phyloP scores from a whole-genome alignment of 2,888 invertebrate species.

The Chorisops tibialis region DNA sequence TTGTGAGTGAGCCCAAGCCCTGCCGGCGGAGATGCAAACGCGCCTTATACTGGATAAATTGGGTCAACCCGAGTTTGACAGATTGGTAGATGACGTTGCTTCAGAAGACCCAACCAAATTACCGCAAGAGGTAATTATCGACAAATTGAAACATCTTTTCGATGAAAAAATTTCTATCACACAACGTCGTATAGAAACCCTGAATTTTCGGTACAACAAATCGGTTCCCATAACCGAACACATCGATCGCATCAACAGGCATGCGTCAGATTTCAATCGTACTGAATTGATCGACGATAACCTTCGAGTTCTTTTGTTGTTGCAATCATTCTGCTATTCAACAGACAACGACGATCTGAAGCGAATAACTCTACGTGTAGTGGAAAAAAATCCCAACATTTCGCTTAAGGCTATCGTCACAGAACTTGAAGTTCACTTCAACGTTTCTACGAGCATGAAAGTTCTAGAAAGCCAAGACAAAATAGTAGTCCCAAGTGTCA shows the following conservation, averaged over 20 bases:
- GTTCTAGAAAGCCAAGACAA: too few species aligned
- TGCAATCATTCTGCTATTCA: conserved; percentile 2
- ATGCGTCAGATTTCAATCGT: neutral
- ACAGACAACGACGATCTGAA: conserved; percentile 1
- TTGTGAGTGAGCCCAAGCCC: neutral
- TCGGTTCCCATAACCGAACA: neutral
- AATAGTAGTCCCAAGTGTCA: too few species aligned
- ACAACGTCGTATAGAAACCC: neutral
- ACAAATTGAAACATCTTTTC: neutral
- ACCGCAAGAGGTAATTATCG: neutral
- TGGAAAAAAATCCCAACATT: neutral
- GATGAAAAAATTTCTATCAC: neutral
- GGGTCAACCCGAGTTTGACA: neutral
- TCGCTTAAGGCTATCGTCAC: neutral
- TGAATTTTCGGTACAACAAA: neutral
- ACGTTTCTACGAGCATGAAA: too few species aligned
- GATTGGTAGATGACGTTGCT: neutral
- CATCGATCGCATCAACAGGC: neutral
- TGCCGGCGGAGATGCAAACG: neutral
- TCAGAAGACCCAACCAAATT: neutral
- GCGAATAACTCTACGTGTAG: neutral
- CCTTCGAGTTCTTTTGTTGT: neutral
- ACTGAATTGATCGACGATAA: neutral
- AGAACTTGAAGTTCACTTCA: neutral
- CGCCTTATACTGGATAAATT: neutral